Evolutionary conservation across 2,113 vertebrate genomes (phyloP).

Genomic region (Hippopotamus amphibius): DNA sequence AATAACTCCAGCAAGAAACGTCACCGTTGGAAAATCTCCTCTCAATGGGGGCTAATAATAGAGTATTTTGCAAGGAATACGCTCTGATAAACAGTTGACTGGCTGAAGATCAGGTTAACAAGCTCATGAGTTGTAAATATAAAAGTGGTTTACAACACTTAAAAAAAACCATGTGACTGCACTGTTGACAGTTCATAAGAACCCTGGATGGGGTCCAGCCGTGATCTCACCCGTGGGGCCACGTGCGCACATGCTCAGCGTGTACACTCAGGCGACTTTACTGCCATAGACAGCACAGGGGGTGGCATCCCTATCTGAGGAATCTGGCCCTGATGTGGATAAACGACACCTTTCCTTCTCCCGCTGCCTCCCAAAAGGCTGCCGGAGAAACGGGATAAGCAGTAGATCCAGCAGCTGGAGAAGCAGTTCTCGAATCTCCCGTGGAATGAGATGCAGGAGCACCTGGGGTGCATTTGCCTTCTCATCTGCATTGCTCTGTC

Average conservation of each 20-base stretch:
- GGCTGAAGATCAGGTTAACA: background rate
- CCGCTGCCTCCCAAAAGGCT: background rate
- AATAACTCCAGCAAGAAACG: background rate
- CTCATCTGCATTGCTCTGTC: background rate
- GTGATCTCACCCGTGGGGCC: rapidly evolving
- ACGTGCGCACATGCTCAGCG: rapidly evolving
- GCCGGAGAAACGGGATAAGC: background rate
- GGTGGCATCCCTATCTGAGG: background rate
- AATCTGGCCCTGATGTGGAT: background rate
- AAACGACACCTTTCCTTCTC: background rate
- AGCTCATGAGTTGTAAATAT: background rate
- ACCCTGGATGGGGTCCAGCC: background rate
- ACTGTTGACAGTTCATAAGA: background rate
- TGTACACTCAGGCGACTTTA: too few relatives aligned
- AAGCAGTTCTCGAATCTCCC: background rate
- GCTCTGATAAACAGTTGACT: background rate
- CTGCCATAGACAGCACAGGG: background rate
- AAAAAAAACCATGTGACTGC: background rate
- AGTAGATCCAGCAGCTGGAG: background rate
- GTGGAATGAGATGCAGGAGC: rapidly evolving
- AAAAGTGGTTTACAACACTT: background rate
- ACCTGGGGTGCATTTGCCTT: rapidly evolving
- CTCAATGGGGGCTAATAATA: background rate
- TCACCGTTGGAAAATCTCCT: background rate
- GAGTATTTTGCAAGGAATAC: background rate